Percentiles rank a stretch among this genome's conserved stretches.
Conservation (phyloP, 2,888 invertebrate genomes). For the Dynastes maya region DNA sequence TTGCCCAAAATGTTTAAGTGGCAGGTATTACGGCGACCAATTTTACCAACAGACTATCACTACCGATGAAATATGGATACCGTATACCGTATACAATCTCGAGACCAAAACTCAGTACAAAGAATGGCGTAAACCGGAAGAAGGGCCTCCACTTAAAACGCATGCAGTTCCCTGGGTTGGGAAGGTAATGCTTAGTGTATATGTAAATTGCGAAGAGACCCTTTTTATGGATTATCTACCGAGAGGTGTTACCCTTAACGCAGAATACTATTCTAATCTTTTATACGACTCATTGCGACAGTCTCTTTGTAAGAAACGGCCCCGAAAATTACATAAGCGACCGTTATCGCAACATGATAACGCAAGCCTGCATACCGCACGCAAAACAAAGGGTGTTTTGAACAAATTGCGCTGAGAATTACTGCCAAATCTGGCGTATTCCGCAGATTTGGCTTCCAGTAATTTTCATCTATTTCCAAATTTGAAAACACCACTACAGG, state of each 20-base stretch:
- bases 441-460: too few species aligned
- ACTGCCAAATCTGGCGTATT: background rate
- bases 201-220: background rate
- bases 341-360: too few species aligned
- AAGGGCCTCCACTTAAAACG: background rate
- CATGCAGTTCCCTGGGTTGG: background rate
- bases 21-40: background rate
- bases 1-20: too few species aligned
- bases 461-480: slow-evolving; percentile 1
- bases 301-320: background rate
- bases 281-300: background rate
- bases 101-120: background rate
- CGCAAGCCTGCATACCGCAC: too few species aligned
- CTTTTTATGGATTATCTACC: slow-evolving; percentile 2
- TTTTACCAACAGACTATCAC: background rate
- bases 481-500: background rate
- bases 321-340: background rate
- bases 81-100: background rate
- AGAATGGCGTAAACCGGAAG: background rate
- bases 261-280: background rate
- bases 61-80: background rate
- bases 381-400: background rate
- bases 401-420: background rate
- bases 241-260: background rate
- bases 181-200: slow-evolving; percentile 1